Conservation (phyloP, 2,797 vertebrate species). For the Tenualosa ilisha region DNA sequence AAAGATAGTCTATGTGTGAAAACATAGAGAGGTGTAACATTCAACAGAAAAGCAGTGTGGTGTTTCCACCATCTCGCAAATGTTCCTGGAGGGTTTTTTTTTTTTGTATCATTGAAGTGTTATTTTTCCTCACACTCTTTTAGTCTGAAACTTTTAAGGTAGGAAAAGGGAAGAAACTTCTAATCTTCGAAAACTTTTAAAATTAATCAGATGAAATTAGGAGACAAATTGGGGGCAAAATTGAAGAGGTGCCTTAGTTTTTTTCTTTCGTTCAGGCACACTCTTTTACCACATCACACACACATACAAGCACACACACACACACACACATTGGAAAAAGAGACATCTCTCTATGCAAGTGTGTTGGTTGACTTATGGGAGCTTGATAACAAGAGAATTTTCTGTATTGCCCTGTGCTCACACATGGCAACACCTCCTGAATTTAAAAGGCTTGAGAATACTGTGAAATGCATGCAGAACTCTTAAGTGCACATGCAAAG, state of each 20-base stretch:
- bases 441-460: not conserved
- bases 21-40: not conserved
- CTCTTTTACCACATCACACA: not conserved
- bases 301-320: constrained; percentile 1
- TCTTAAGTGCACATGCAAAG: not conserved
- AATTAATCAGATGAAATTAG: constrained; percentile 37
- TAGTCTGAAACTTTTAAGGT: not conserved
- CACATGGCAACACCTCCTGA: not conserved
- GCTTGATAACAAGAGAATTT: not conserved
- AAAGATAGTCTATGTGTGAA: not conserved
- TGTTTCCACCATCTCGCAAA: not conserved
- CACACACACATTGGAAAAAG: not conserved
- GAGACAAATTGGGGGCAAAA: not conserved
- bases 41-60: not conserved
- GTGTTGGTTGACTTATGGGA: not conserved
- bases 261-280: not conserved
- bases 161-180: constrained; percentile 28
- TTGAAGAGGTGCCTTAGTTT: not conserved
- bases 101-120: not conserved
- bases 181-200: constrained; percentile 37
- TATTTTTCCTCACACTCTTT: not conserved
- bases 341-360: not conserved
- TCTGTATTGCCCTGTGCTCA: not conserved
- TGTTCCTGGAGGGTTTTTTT: not conserved
- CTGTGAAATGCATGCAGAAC: not conserved